phyloP scores from a whole-genome alignment of 2,888 invertebrate genomes.

The Drosophila rellima region DNA sequence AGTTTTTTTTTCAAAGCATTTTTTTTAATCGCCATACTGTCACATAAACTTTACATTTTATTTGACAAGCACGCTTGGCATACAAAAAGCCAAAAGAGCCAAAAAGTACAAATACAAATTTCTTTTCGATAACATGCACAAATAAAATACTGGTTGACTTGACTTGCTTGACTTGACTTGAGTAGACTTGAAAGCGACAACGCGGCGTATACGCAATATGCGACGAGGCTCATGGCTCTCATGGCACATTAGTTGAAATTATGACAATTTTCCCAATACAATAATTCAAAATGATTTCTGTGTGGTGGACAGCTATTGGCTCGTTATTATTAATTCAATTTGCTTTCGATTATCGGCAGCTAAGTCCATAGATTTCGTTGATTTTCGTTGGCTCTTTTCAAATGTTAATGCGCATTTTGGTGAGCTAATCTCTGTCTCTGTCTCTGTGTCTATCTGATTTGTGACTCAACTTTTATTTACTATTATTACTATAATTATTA shows the following conservation, averaged over 20 bases:
- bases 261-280: conserved; percentile 75
- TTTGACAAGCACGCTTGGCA: conserved; percentile 79
- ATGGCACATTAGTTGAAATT: conserved; percentile 76
- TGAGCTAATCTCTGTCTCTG: conserved; percentile 52
- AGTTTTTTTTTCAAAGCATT: conserved; percentile 68
- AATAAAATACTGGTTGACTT: conserved; percentile 7
- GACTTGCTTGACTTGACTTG: not conserved
- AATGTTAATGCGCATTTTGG: conserved; percentile 52
- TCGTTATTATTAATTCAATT: conserved; percentile 76
- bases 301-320: conserved; percentile 63
- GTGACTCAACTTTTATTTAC: conserved; percentile 53
- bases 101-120: conserved; percentile 54
- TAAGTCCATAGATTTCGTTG: conserved; percentile 30
- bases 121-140: conserved; percentile 70
- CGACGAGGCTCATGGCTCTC: conserved; percentile 30
- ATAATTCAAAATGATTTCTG: conserved; percentile 70
- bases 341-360: conserved; percentile 74
- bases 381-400: conserved; percentile 35
- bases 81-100: conserved; percentile 45
- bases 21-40: conserved; percentile 76
- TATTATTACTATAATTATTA: conserved; percentile 59
- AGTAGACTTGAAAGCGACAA: conserved; percentile 30
- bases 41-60: conserved; percentile 80
- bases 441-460: conserved; percentile 45
- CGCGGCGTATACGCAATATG: conserved; percentile 45